Percentiles rank a stretch among this genome's conserved stretches.
Conservation (phyloP, 2,797 vertebrate genomes). For the Sebastiscus albofasciatus region DNA sequence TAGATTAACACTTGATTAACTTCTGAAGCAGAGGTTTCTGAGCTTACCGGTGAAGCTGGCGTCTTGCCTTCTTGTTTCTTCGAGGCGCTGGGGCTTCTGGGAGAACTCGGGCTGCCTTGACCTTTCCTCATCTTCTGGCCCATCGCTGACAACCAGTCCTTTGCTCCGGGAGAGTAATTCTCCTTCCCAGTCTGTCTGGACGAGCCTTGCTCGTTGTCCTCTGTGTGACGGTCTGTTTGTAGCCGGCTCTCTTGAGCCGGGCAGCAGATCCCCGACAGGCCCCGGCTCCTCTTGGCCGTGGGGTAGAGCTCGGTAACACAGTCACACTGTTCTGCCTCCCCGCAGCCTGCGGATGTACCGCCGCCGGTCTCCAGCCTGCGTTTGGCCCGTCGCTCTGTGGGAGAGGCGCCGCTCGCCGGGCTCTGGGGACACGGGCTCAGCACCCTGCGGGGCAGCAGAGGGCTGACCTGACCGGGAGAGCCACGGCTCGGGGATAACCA, state of each 20-base stretch:
- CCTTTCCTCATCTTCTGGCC: constrained; percentile 86
- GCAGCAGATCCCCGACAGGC: constrained; percentile 44
- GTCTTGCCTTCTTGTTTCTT: constrained; percentile 82
- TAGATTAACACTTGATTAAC: neutral
- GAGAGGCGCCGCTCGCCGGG: constrained; percentile 52
- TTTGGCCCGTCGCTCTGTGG: constrained; percentile 87
- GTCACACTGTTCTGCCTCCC: constrained; percentile 74
- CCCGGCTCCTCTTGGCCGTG: constrained; percentile 78
- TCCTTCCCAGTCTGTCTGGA: constrained; percentile 84
- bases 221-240: constrained; percentile 23
- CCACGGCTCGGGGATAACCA: constrained; percentile 86
- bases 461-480: constrained; percentile 60
- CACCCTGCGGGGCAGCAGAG: constrained; percentile 77
- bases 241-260: constrained; percentile 10
- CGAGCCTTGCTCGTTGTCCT: constrained; percentile 31
- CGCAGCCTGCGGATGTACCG: constrained; percentile 54
- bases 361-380: constrained; percentile 89
- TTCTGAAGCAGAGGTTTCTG: neutral
- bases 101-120: constrained; percentile 58
- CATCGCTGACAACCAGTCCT: constrained; percentile 91
- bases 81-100: constrained; percentile 70
- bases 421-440: constrained; percentile 84
- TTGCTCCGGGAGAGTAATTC: constrained; percentile 85
- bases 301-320: constrained; percentile 86
- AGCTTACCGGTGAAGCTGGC: constrained; percentile 75